phyloP scores from a whole-genome alignment of 2,113 vertebrate genomes.

The Planiliza haematocheilus region DNA sequence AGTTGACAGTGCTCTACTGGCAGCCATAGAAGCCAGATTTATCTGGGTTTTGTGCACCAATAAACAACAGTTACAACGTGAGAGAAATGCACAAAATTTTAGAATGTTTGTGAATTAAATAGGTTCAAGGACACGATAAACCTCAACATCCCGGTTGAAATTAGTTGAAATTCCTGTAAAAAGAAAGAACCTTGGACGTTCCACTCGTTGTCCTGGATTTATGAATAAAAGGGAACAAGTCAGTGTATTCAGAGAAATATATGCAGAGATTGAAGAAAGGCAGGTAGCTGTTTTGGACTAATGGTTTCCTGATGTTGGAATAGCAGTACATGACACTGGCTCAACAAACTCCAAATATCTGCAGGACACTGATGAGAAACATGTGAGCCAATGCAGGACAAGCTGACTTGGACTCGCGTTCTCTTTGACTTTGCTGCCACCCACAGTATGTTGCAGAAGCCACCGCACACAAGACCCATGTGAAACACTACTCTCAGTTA shows the following conservation, averaged over 20 bases:
- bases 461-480: background rate
- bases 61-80: slow-evolving; percentile 43
- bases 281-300: slow-evolving; percentile 31
- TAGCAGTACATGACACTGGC: slow-evolving; percentile 11
- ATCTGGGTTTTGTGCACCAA: slow-evolving; percentile 48
- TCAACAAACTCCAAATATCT: slow-evolving; percentile 46
- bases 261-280: slow-evolving; percentile 1
- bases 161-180: slow-evolving; percentile 5
- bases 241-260: slow-evolving; percentile 3
- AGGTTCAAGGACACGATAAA: slow-evolving; percentile 50
- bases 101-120: slow-evolving; percentile 33
- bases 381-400: slow-evolving; percentile 12
- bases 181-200: slow-evolving; percentile 12
- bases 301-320: slow-evolving; percentile 54
- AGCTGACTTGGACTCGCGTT: background rate
- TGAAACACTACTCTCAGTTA: background rate
- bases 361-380: slow-evolving; percentile 25
- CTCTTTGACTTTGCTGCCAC: slow-evolving; percentile 41
- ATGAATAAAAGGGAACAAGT: slow-evolving; percentile 24
- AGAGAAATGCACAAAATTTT: slow-evolving; percentile 26
- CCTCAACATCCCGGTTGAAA: slow-evolving; percentile 26
- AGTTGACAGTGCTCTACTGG: slow-evolving; percentile 71
- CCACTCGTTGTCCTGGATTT: slow-evolving; percentile 56
- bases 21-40: slow-evolving; percentile 62
- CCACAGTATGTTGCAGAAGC: slow-evolving; percentile 1